Percentiles rank a stretch among this genome's conserved stretches.
These are phyloP conservation scores for Neoitamus cyanurus DNA, from an alignment of 2,888 invertebrate species.

Conservation along the genomic window DNA sequence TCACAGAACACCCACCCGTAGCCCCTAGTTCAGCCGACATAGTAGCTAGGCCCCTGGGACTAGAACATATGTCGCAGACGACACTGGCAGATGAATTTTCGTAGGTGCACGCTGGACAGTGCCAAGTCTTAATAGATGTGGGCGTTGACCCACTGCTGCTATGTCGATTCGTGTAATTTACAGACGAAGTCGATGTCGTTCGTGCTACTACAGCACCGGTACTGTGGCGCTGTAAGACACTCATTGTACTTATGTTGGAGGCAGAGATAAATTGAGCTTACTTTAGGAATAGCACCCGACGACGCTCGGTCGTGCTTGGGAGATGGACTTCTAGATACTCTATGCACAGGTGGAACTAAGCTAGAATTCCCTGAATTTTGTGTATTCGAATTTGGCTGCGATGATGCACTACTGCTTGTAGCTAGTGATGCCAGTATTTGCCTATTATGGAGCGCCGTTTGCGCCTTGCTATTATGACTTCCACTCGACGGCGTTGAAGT, in stretches of 20 bases:
- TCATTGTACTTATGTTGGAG: not conserved
- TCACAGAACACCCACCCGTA: slow-evolving; percentile 54
- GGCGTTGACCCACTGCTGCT: slow-evolving; percentile 56
- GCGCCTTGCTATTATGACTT: slow-evolving; percentile 53
- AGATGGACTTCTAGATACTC: slow-evolving; percentile 68
- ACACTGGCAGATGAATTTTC: slow-evolving; percentile 75
- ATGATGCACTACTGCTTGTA: slow-evolving; percentile 48
- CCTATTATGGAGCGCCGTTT: slow-evolving; percentile 55
- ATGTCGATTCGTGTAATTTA: slow-evolving; percentile 57
- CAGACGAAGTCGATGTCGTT: slow-evolving; percentile 52
- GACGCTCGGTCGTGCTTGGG: slow-evolving; percentile 67
- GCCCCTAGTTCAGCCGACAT: slow-evolving; percentile 56
- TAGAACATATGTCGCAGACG: slow-evolving; percentile 77
- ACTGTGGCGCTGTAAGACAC: slow-evolving; percentile 56
- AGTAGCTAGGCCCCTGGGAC: slow-evolving; percentile 68
- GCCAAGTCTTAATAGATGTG: slow-evolving; percentile 71
- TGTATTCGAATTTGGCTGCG: slow-evolving; percentile 40
- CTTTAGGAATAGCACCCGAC: slow-evolving; percentile 63
- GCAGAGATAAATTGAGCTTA: slow-evolving; percentile 24
- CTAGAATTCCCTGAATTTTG: slow-evolving; percentile 52
- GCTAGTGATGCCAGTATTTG: slow-evolving; percentile 55
- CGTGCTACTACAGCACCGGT: slow-evolving; percentile 58
- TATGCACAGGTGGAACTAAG: slow-evolving; percentile 59
- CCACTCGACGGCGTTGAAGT: slow-evolving; percentile 55
- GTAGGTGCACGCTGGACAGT: slow-evolving; percentile 84